Conservation (phyloP, 2,113 vertebrate genomes). For the Dromas ardeola region DNA sequence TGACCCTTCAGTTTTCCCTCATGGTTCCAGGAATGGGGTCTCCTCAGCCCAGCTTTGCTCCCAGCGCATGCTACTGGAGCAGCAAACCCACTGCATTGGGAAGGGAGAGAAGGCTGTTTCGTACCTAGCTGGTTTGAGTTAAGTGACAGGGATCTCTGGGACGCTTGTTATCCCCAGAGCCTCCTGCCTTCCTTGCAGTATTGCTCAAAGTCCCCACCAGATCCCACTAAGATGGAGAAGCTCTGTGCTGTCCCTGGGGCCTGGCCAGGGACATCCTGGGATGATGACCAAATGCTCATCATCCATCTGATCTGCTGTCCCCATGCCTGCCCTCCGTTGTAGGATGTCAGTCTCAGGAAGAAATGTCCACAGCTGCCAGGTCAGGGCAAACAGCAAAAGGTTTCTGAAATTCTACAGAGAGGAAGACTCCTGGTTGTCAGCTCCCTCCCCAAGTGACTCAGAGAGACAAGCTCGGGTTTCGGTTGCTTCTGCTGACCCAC, state of each 20-base stretch:
- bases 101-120: neutral
- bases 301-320: neutral
- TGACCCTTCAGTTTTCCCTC: neutral
- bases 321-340: neutral
- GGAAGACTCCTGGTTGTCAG: neutral
- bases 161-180: slow-evolving; percentile 22
- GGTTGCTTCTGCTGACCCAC: neutral
- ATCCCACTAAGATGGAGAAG: slow-evolving; percentile 24
- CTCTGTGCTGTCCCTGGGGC: neutral
- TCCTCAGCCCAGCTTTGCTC: neutral
- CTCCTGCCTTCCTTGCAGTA: slow-evolving; percentile 48
- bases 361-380: neutral
- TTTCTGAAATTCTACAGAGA: neutral
- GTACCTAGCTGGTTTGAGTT: slow-evolving; percentile 46
- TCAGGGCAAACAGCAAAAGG: neutral
- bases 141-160: neutral
- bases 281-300: neutral
- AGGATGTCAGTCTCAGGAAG: neutral
- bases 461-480: neutral
- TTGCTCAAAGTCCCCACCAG: slow-evolving; percentile 26
- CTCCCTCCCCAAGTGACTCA: neutral
- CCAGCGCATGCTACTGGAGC: neutral
- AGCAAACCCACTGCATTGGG: neutral
- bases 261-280: neutral
- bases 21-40: neutral